Base-by-base conservation (phyloP, 2,797 vertebrate species). In the Delichon dasypus region DNA sequence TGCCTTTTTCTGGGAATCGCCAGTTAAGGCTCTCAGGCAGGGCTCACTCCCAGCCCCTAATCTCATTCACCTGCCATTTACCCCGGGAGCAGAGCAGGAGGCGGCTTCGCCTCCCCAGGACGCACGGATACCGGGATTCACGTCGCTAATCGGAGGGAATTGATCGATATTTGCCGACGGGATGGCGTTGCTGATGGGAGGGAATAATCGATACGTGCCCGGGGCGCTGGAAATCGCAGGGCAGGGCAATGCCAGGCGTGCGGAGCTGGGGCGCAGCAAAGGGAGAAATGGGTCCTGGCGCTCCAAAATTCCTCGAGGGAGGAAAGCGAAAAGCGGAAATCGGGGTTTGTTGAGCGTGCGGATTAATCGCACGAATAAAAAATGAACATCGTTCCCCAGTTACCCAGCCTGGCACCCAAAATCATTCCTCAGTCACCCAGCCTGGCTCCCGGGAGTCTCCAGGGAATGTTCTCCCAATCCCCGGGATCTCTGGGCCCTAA, bases 1-100 rank as follows among this genome's bases (percentile, higher is more conserved):
- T 9, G 14, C 75, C 6, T 1, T 85, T 54, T 94, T 66, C 94
- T 91, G 91, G 90, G 88, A 92, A 92, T 44, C 42, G 75, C 71
- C 9, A 1, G 60, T 88, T 60, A 74, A 80, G 44, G 60, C 76
- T 88, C 79, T 66, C 1, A 50, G 61, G 44, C 1, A 2, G 80
- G 2, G 3, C 70, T 65, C 47, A 1, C 57, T 89, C 78, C 30
- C 30, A 29, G 77, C 84, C 48, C 78, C 87, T 95, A 82, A 94
- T 95, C 76, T 85, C 66, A 91, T 92, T 91, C 94, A 62, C 88
- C n/a, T 51, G 48, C 82, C 72, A 73, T 85, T 88, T 66, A 61
- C 32, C 64, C 50, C 14, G 20, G 45, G 72, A 92, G 81, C 47
- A 20, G 44, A 76, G 72, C 74, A 55, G 0, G 7, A 71, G 74